Conservation (phyloP, 2,113 vertebrate genomes). For the Acanthochromis polyacanthus region DNA sequence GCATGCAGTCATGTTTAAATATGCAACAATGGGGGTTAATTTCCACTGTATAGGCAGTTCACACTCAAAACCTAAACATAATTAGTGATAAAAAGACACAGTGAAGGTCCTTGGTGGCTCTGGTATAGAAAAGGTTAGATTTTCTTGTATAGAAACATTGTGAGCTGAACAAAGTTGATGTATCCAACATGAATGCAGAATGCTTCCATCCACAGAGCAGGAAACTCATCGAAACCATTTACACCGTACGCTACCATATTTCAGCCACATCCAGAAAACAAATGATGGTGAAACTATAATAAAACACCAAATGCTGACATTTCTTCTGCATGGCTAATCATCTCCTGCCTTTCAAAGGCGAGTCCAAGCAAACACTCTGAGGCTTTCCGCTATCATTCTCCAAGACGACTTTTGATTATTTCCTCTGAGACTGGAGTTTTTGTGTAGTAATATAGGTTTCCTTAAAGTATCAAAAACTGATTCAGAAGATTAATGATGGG, state of each 20-base stretch:
- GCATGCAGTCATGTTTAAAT: not conserved
- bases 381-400: not conserved
- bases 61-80: not conserved
- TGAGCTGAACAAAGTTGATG: not conserved
- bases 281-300: not conserved
- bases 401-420: slow-evolving; percentile 40
- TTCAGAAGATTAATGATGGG: too few species aligned
- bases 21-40: not conserved
- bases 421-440: slow-evolving; percentile 32
- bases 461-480: slow-evolving; percentile 17
- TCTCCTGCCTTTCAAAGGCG: slow-evolving; percentile 1
- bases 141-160: slow-evolving; percentile 12
- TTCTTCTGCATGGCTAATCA: not conserved
- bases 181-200: not conserved
- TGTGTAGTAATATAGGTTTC: slow-evolving; percentile 18
- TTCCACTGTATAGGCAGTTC: not conserved
- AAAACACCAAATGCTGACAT: not conserved
- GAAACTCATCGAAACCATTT: not conserved
- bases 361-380: not conserved
- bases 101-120: slow-evolving; percentile 7
- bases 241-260: not conserved
- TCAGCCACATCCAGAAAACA: not conserved
- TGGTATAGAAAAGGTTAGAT: not conserved
- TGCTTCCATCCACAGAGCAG: not conserved
- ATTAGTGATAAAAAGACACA: not conserved